A percentile compares a stretch with the other conserved stretches of the same genome.
These are phyloP conservation scores for Pterocles burchelli DNA, from an alignment of 2,113 vertebrate species.

Conservation along the genomic window DNA sequence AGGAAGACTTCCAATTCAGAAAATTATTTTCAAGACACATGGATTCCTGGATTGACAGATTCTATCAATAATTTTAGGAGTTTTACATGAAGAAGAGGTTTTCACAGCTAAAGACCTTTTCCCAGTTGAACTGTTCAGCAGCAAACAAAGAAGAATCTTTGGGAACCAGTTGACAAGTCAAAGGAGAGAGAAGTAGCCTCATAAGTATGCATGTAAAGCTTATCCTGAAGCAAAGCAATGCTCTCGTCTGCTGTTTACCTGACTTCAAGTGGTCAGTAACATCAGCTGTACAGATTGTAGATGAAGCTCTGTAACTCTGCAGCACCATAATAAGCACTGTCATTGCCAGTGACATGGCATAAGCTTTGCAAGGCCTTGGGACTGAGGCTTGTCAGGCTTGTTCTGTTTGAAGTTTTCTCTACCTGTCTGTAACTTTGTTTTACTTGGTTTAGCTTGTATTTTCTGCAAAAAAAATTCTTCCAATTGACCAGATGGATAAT, in stretches of 20 bases:
- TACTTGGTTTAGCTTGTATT: background rate
- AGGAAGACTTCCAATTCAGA: background rate
- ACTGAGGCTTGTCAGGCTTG: background rate
- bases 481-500: background rate
- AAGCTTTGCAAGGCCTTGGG: background rate
- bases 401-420: background rate
- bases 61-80: background rate
- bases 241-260: background rate
- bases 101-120: background rate
- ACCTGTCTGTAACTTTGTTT: background rate
- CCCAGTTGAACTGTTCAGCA: background rate
- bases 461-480: background rate
- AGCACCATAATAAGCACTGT: background rate
- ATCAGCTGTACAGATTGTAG: background rate
- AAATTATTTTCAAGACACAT: background rate
- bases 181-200: background rate
- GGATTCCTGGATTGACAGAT: background rate
- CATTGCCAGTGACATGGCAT: background rate
- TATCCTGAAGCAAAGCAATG: background rate
- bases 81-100: background rate
- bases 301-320: background rate
- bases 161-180: background rate
- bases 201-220: background rate
- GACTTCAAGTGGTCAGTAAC: background rate
- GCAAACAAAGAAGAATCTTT: background rate